Conservation (phyloP, 2,113 vertebrate species). For the Shinisaurus crocodilurus region DNA sequence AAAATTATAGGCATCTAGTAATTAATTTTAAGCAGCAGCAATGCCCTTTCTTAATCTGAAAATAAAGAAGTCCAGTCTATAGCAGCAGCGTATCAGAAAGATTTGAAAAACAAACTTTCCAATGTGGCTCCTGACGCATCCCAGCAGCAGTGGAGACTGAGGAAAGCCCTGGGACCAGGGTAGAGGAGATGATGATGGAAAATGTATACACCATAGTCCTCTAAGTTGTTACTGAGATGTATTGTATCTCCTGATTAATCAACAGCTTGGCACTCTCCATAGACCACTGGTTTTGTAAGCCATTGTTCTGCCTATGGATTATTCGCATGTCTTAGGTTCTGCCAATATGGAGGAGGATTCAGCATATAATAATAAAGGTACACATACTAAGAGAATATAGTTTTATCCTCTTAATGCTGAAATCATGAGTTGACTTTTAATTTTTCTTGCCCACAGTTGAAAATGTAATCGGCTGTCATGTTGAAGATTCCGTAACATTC, state of each 20-base stretch:
- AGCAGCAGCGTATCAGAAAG: too few species aligned
- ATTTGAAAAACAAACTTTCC: too few species aligned
- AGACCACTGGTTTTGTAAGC: not conserved
- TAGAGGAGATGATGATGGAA: too few species aligned
- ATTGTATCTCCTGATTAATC: not conserved
- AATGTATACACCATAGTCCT: not conserved
- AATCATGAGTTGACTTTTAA: constrained; percentile 5
- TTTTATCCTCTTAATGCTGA: not conserved
- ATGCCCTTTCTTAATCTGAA: too few species aligned
- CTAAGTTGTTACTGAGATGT: not conserved
- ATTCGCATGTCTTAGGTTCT: constrained; percentile 57
- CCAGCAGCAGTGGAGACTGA: not conserved
- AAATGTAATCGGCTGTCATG: constrained; percentile 77
- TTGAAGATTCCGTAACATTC: constrained; percentile 84
- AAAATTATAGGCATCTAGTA: too few species aligned
- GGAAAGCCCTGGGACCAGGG: not conserved
- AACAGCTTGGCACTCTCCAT: not conserved
- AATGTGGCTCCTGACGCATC: not conserved
- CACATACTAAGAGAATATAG: not conserved
- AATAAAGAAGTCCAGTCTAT: too few species aligned
- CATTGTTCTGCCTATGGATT: not conserved
- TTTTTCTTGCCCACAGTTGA: constrained; percentile 61
- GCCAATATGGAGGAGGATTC: constrained; percentile 63
- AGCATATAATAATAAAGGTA: constrained; percentile 69
- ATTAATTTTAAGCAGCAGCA: too few species aligned